Evolutionary conservation across 1,140 invertebrate species (phyloP), one percentile per base, ranked within the genome.

Genomic region (Drosophila prosaltans): DNA sequence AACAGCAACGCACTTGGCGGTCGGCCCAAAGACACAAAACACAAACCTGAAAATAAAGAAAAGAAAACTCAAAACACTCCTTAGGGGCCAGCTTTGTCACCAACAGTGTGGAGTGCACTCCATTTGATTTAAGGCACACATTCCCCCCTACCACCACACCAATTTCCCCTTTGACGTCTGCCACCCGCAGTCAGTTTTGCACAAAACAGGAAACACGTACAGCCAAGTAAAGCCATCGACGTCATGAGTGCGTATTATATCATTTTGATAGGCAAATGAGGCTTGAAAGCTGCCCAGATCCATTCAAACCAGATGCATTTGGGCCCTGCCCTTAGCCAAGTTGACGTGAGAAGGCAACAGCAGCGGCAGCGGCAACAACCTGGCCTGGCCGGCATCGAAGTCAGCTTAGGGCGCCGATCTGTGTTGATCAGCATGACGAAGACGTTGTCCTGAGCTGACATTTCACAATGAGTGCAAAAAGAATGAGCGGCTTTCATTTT

Each of bases 201-300:
- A 72, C 61, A 77, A 10, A 55, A 55, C 82, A 80, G 84, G 84
- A 89, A 88, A 88, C 84, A 88, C 84, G 84, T 48, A 61, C 24
- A 61, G 45, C 21, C 45, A 51, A 51, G 45, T 26, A 60, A 51
- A 41, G 71, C 55, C 67, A 74, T 88, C 79, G 75, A 86, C 83
- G 75, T 89, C 77, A 89, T 74, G 70, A 83, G 81, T 80, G 75
- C 72, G 76, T 90, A 75, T 90, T 90, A 90, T 82, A 85, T 90
- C 76, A 82, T 65, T 82, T 84, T 86, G 86, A 90, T 90, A 86
- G 86, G 79, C 80, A 86, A 90, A 90, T 86, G 88, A 83, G 86
- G 76, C 86, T 80, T 80, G 74, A 90, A 89, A 84, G 84, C 85
- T 82, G 81, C 78, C 36, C 67, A 67, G 63, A 59, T 59, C 30